Evolutionary conservation across 2,888 invertebrate genomes (phyloP), one percentile per base, ranked within the genome.

Genomic region (Brenthis daphne): DNA sequence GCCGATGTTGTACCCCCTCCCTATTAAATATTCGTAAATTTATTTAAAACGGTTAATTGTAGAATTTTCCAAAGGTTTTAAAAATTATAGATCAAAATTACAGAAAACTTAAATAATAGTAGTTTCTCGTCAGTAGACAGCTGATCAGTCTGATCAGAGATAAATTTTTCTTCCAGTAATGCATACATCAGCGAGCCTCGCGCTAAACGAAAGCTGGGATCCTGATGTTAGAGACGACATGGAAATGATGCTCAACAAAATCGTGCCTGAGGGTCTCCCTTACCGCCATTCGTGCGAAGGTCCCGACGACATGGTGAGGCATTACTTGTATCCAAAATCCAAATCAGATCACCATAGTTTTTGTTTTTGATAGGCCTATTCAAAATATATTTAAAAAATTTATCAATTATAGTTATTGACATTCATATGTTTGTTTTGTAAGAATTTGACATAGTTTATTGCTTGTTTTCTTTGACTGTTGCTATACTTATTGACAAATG

Each of bases 191-290:
- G 99, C 99, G 87, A 99, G 98, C 94, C 95, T 99, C 89, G 98
- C 98, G 80, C 94, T 99, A 88, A 99, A 99, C 92, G 99, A 99
- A 94, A 98, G 98, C 93, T 99, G 98, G 98, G 99, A 99, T 94
- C 98, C 98, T 76, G 98, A 98, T 92, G 98, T 98, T 74, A 95
- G 98, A 93, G 98, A 98, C 88, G 99, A 99, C 89, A 99, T 99
- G 98, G 99, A 99, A 94, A 99, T 98, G 98, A 98, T 99, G 98
- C 95, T 99, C 91, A 99, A 99, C 93, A 98, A 98, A 95, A 97
- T 99, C 92, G 98, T 99, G 93, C 99, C 99, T 88, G 99, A 99
- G 95, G 98, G 97, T 82, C 95, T 98, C 92, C 97, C 97, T 82
- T 99, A 98, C 91, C 95, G 97, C 91, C 99, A 99, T 94, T 97